Conservation (phyloP, 2,113 vertebrate species). For the Butorides virescens region DNA sequence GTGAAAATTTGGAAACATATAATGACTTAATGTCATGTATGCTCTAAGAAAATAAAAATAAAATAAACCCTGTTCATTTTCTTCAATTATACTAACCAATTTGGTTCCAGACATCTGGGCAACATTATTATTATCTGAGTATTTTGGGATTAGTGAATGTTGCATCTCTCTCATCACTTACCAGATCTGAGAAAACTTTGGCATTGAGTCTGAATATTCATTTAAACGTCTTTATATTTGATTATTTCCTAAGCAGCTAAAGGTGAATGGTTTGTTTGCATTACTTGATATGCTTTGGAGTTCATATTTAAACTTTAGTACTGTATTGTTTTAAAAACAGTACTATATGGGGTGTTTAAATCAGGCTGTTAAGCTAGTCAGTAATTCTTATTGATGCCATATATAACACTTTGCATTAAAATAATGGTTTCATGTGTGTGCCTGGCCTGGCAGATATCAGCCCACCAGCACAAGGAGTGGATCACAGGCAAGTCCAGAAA, state of each 20-base stretch:
- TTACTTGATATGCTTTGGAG: neutral
- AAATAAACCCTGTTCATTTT: neutral
- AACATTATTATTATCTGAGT: neutral
- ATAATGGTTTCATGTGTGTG: neutral
- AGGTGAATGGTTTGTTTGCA: neutral
- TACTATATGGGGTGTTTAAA: neutral
- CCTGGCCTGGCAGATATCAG: slow-evolving; percentile 86
- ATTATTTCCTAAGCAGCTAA: neutral
- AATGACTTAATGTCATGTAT: neutral
- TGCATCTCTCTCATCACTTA: neutral
- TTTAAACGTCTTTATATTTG: neutral
- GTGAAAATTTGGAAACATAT: neutral
- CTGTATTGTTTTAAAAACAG: neutral
- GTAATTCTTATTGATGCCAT: neutral
- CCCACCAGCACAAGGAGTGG: slow-evolving; percentile 95
- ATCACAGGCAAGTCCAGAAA: slow-evolving; percentile 98
- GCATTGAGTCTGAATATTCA: neutral
- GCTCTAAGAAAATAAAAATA: neutral
- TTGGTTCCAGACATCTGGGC: neutral
- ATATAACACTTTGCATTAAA: neutral
- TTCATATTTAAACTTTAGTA: neutral
- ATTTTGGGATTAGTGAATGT: neutral
- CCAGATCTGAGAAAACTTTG: neutral
- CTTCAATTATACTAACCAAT: neutral
- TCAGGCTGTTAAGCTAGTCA: neutral